Evolutionary conservation across 2,797 vertebrate species (phyloP), one percentile per base, ranked within the genome.

Genomic region (Delichon dasypus): DNA sequence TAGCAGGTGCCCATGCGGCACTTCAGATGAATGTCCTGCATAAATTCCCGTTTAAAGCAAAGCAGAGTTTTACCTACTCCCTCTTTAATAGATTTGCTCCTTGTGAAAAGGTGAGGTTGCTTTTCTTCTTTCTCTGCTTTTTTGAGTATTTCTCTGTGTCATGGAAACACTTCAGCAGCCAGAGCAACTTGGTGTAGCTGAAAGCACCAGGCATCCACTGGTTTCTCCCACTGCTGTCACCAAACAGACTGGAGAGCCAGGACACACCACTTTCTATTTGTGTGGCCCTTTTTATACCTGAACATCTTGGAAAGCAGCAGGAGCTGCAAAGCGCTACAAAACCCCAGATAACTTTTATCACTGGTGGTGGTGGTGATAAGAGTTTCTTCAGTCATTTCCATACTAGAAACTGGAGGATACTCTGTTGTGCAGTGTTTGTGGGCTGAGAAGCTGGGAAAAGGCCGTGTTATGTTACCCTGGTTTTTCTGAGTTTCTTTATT

Each of bases 151-250:
- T 60, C 78, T 38, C 53, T 66, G 12, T 83, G 13, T 42, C 48
- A 14, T 32, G 27, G 68, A 40, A 79, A 36, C 10, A 14, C 17
- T 10, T 20, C 29, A 76, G 68, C 40, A 65, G 68, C 16, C 42
- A 19, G n/a, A 76, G 54, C 1, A 23, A 27, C 36, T 58, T 0
- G 0, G 16, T 77, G 65, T 45, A 75, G 30, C 66, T n/a, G 34
- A 27, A 5, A 26, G n/a, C 16, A 64, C 16, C 5, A 30, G 54
- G 34, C 2, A 0, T 29, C 29, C 5, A 1, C 25, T 2, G 3
- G 21, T 47, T 77, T 84, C 30, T 87, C 47, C 12, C 6, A 2
- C 0, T n/a, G 27, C 38, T 77, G 74, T 17, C 61, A 38, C 29
- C 1, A 5, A 78, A 45, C 48, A 67, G n/a, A 17, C 0, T 1